Percentiles rank a stretch among this genome's conserved stretches.
Conservation (phyloP, 2,797 vertebrate genomes). For the Enteromius trimaculatus region DNA sequence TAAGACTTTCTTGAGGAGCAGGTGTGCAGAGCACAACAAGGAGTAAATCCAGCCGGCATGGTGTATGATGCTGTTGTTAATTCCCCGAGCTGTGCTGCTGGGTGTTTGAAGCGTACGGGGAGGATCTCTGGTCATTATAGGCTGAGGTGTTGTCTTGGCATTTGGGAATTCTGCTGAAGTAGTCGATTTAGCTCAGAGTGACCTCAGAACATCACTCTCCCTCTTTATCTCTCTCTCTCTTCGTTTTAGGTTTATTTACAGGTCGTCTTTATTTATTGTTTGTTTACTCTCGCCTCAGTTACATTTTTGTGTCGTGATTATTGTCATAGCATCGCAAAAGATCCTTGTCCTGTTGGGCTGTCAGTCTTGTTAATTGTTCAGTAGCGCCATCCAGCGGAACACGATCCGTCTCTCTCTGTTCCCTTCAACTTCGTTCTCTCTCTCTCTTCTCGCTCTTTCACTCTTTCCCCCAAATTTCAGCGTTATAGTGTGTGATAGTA, state of each 20-base stretch:
- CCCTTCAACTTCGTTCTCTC: neutral
- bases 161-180: constrained; percentile 54
- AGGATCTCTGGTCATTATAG: constrained; percentile 42
- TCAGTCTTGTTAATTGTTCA: constrained; percentile 30
- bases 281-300: neutral
- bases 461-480: constrained; percentile 67
- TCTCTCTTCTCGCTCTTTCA: constrained; percentile 61
- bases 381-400: constrained; percentile 41
- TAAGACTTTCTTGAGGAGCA: constrained; percentile 50
- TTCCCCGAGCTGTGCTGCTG: constrained; percentile 30
- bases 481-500: constrained; percentile 75
- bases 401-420: constrained; percentile 26
- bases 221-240: constrained; percentile 8
- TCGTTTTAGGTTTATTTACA: neutral
- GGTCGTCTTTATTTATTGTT: neutral
- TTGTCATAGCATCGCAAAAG: neutral
- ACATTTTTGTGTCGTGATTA: neutral
- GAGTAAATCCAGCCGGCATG: constrained; percentile 24
- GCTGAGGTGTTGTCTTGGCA: constrained; percentile 41
- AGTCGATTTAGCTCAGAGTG: constrained; percentile 54
- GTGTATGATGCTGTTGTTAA: constrained; percentile 26
- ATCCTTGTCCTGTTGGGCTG: neutral
- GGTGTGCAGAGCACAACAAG: constrained; percentile 46
- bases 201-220: constrained; percentile 28
- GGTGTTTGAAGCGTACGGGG: constrained; percentile 19